phyloP scores from a whole-genome alignment of 2,113 vertebrate species.

The Ammodytes dubius region DNA sequence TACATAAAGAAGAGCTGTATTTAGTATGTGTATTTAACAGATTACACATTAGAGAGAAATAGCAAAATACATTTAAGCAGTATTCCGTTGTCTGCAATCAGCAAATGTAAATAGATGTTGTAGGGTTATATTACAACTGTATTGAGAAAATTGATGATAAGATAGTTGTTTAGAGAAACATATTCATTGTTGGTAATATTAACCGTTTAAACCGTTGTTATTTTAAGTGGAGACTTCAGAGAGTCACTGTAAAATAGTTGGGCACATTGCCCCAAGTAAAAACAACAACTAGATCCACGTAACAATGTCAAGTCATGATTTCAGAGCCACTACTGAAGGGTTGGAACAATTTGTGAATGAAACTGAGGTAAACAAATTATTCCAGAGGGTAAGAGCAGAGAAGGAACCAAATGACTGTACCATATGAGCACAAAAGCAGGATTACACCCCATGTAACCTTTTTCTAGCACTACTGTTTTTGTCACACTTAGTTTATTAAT shows the following conservation, averaged over 20 bases:
- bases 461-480: too few relatives aligned
- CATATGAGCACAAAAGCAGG: background rate
- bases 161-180: background rate
- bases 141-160: background rate
- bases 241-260: too few relatives aligned
- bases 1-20: background rate
- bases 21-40: background rate
- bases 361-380: constrained; percentile 39
- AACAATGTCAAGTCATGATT: background rate
- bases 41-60: background rate
- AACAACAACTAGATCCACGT: too few relatives aligned
- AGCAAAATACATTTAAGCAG: background rate
- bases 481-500: background rate
- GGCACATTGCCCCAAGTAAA: too few relatives aligned
- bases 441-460: background rate
- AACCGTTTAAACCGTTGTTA: too few relatives aligned
- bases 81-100: background rate
- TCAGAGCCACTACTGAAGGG: constrained; percentile 13
- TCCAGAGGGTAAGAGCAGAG: constrained; percentile 18
- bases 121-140: background rate
- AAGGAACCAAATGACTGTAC: constrained; percentile 3
- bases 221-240: too few relatives aligned
- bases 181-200: too few relatives aligned
- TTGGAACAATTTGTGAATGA: constrained; percentile 33
- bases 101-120: background rate